phyloP scores from a whole-genome alignment of 2,888 invertebrate species.

The Saturnia japonica region DNA sequence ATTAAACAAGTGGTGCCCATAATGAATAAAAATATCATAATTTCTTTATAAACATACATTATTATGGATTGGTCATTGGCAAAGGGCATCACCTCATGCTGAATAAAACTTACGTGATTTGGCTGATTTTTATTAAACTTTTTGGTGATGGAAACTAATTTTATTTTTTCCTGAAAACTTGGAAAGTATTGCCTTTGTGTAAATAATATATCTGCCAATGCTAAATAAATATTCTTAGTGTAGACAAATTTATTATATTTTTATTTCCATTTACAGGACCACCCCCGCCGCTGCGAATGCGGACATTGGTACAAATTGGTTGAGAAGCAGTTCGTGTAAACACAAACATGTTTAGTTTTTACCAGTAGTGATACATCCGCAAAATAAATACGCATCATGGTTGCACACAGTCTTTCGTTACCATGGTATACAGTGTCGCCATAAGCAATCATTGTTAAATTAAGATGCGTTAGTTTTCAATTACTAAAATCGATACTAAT shows the following conservation, averaged over 20 bases:
- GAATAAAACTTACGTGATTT: too few species aligned
- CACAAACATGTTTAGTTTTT: constrained; percentile 60
- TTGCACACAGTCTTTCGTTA: constrained; percentile 47
- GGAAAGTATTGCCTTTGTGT: too few species aligned
- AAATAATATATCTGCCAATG: too few species aligned
- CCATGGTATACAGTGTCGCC: constrained; percentile 53
- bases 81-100: too few species aligned
- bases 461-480: constrained; percentile 53
- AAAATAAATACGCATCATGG: constrained; percentile 57
- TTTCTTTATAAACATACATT: too few species aligned
- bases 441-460: constrained; percentile 40
- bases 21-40: not conserved
- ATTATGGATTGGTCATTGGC: too few species aligned
- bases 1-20: not conserved
- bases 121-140: too few species aligned
- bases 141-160: too few species aligned
- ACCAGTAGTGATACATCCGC: constrained; percentile 67
- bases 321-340: constrained; percentile 87
- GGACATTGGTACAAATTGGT: constrained; percentile 98
- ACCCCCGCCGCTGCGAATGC: constrained; percentile 95
- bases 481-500: constrained; percentile 38
- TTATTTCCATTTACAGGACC: constrained; percentile 81
- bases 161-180: too few species aligned
- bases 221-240: too few species aligned
- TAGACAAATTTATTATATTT: constrained; percentile 3